Base-by-base conservation (phyloP, 2,888 invertebrate genomes). In the Agrochola lota region DNA sequence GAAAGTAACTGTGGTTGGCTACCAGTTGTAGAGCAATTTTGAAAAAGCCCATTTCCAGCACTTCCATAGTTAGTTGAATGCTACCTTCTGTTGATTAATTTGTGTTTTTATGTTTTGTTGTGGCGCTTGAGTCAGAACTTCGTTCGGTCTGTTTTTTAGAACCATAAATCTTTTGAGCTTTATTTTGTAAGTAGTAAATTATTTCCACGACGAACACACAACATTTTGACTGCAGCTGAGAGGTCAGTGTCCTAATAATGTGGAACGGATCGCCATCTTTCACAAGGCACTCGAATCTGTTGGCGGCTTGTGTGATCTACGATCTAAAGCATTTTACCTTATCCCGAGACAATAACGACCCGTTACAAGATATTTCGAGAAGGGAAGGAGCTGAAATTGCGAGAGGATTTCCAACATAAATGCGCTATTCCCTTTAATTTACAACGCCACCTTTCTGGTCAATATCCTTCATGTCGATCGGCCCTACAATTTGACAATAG, bases 301-400 rank as follows among this genome's bases (percentile, higher is more conserved):
- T 20, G 49, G 55, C 35, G 49, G 12, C 84, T 43, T 35, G 62
- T 55, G 71, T 72, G 66, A 70, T 67, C 52, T 84, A 57, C 52
- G 30, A 70, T 30, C 20, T 62, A 15, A 68, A 68, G 15, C 23
- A 15, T 26, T 57, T n/a, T 35, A 9, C 20, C n/a, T 35, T 40
- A 35, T n/a, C 12, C 11, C 15, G 1, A 69, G 60, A 71, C 49
- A 49, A 67, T 57, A 70, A 62, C 2, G n/a, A 43, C 49, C 46
- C 46, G 15, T 7, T 57, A 57, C 26, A 26, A 68, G 20, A 46
- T 70, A 49, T 60, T 30, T 63, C 52, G 2, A 35, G 17, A 40
- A 46, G 6, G 26, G 1, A 26, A 6, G 9, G 15, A 15, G 8
- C n/a, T 17, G 35, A 62, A 49, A 20, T n/a, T 26, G 23, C 12